Conservation (phyloP, 2,113 vertebrate genomes). For the Catharus bicknelli region DNA sequence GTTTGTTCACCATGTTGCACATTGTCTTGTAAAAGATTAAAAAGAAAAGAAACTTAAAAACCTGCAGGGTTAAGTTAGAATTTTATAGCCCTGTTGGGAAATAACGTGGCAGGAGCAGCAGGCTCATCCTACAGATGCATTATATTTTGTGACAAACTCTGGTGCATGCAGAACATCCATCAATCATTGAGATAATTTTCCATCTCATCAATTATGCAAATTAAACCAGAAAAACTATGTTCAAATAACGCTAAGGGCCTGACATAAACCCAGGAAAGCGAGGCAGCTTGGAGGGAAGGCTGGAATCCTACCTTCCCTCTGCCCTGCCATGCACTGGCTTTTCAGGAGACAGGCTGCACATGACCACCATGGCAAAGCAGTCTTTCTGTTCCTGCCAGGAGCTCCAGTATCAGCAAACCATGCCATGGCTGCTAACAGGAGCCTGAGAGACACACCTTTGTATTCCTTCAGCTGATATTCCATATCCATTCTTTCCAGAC, state of each 20-base stretch:
- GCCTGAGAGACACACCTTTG: not conserved
- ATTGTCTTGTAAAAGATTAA: conserved; percentile 4
- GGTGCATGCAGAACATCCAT: conserved; percentile 60
- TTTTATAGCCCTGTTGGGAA: conserved; percentile 55
- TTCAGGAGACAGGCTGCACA: not conserved
- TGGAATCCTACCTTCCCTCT: conserved; percentile 38
- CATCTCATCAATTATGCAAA: conserved; percentile 76
- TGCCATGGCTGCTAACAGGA: not conserved
- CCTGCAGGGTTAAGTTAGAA: conserved; percentile 9
- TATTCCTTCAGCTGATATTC: not conserved
- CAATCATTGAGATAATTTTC: conserved; percentile 73
- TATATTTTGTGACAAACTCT: conserved; percentile 62
- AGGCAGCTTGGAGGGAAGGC: conserved; percentile 33
- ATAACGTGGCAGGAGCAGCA: conserved; percentile 39
- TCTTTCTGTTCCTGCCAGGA: not conserved
- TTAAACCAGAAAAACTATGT: conserved; percentile 70
- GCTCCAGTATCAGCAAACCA: not conserved
- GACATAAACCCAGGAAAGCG: conserved; percentile 58
- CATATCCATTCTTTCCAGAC: not conserved
- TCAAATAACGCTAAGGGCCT: conserved; percentile 55
- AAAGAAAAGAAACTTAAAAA: conserved; percentile 46
- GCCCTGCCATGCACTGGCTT: not conserved
- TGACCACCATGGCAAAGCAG: not conserved
- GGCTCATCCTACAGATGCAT: conserved; percentile 42
- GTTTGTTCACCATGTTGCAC: not conserved